Evolutionary conservation across 2,888 invertebrate species (phyloP).

Genomic region (Sesamia inferens): DNA sequence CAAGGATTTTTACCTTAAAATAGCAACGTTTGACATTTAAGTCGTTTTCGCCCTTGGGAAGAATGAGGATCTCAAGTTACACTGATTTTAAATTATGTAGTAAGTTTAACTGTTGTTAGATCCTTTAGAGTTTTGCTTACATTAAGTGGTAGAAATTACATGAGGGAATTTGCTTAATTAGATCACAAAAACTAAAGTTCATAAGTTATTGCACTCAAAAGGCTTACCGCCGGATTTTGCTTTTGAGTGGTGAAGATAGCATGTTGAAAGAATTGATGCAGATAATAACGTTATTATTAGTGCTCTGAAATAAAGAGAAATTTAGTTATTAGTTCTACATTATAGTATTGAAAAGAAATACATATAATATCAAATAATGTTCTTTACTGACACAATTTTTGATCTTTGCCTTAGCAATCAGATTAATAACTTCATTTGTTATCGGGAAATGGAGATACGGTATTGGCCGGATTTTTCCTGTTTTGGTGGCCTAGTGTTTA

Average conservation of each 20-base stretch:
- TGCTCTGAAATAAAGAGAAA: constrained; percentile 8
- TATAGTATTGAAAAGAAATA: not conserved
- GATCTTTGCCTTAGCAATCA: not conserved
- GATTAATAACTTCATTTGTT: not conserved
- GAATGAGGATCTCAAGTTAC: constrained; percentile 2
- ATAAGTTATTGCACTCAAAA: not conserved
- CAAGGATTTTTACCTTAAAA: not conserved
- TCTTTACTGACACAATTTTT: not conserved
- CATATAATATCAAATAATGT: not conserved
- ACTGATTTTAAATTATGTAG: constrained; percentile 14
- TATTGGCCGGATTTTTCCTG: too few species aligned
- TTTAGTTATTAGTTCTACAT: not conserved
- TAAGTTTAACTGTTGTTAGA: constrained; percentile 16
- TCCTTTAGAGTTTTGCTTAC: constrained; percentile 16
- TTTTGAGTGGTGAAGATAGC: not conserved
- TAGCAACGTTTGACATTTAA: not conserved
- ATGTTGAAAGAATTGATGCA: constrained; percentile 36
- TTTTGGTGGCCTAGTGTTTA: too few species aligned
- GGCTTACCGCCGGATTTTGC: constrained; percentile 36
- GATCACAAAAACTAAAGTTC: constrained; percentile 2
- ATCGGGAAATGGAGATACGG: not conserved
- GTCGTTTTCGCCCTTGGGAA: constrained; percentile 10
- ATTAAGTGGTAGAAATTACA: constrained; percentile 23
- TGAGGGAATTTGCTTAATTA: not conserved
- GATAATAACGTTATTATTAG: constrained; percentile 10